Base-by-base conservation (phyloP, 2,888 invertebrate species). In the Pollenia amentaria region DNA sequence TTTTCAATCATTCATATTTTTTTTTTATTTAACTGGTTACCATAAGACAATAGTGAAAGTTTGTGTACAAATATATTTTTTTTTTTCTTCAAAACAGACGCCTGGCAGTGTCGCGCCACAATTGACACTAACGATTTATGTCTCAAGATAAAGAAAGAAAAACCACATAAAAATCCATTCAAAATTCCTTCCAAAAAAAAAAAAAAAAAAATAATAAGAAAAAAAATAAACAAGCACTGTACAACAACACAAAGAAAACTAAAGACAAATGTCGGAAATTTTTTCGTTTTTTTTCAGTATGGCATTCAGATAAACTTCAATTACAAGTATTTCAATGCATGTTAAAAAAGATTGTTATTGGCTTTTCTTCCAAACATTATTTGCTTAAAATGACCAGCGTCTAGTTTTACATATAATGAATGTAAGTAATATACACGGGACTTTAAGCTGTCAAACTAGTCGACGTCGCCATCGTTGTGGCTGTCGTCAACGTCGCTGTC, bases 51-150 rank as follows among this genome's bases (percentile, higher is more conserved):
- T 67, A 80, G 86, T 79, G 86, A 86, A 86, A 86, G 85, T 86
- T 86, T 72, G 40, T 76, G 44, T 42, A n/a, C n/a, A n/a, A n/a
- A n/a, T n/a, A 38, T 44, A 2, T 72, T 55, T 65, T 8, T 6
- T 55, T 4, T 64, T 38, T 60, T 11, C 18, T 60, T 62, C 53
- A 42, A 21, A 18, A 51, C 75, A 76, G 86, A 83, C 83, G 86
- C 80, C 86, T 86, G 57, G 83, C 76, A 53, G 65, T 73, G 87
- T 76, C 84, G 87, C 87, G 84, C 79, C 87, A 73, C 84, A 80
- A 80, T 60, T 84, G 87, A 87, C 87, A 87, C 76, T 77, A 67
- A 72, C 72, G 76, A 87, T 87, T 87, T 87, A 87, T 87, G 72
- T 84, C 60, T 72, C 70, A 80, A 87, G 87, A 87, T 87, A 86